Evolutionary conservation across 1,140 invertebrate genomes (phyloP), one percentile per base, ranked within the genome.

Genomic region (Ceratina australensis): DNA sequence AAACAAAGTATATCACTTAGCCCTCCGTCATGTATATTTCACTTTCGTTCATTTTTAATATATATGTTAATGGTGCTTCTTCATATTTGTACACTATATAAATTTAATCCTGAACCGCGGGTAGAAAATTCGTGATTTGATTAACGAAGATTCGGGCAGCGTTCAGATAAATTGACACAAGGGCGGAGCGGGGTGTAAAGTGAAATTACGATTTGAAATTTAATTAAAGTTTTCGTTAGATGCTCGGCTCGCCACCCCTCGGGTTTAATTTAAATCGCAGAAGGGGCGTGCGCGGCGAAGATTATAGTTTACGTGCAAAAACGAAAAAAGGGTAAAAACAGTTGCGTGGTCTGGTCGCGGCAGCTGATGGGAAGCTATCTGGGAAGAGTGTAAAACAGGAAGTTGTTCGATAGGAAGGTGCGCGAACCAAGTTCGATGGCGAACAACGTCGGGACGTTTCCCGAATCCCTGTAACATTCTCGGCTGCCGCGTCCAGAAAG

Each of bases 381-480:
- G 72, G 64, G 56, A 82, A 78, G 79, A 79, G 33, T 59, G 69
- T 57, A 57, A 79, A 82, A 65, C 81, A 83, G 81, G 81, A 83
- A 83, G 82, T 61, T 33, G 59, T 28, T 15, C 61, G 13, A 63
- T 77, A 77, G 68, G 28, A 33, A 83, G 15, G 59, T 77, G 22
- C 56, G 22, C 64, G 65, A 84, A 26, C 81, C 13, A 33, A 20
- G 12, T 22, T 72, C 24, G 73, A 69, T 3, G 33, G 3, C 42
- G 64, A 83, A 20, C 78, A 42, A 75, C 4, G 16, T 56, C 12
- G 50, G 60, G 60, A 7, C 18, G 13, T 16, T 83, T 80, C 49
- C 1, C 7, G 13, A 54, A n/a, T 54, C 52, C 52, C n/a, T 54
- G 52, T 42, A 7, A 42, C 33, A 10, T 42, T 10, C 33, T 10